These are phyloP conservation scores for Pagrus major DNA, from an alignment of 2,113 vertebrate genomes.

Conservation along the genomic window DNA sequence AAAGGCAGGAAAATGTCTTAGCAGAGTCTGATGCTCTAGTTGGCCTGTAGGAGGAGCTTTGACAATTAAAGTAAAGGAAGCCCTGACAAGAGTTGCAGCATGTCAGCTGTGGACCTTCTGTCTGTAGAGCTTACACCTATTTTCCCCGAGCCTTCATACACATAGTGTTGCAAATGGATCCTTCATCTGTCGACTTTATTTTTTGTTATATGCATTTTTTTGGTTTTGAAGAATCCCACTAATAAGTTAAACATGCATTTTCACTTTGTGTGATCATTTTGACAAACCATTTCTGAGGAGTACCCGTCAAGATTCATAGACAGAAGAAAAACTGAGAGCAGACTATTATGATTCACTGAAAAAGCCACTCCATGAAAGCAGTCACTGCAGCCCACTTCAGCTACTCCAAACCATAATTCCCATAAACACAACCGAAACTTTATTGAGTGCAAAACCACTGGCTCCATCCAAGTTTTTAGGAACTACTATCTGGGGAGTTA, in stretches of 20 bases:
- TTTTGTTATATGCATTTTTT: neutral
- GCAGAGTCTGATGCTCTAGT: slow-evolving; percentile 39
- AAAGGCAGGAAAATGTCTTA: slow-evolving; percentile 11
- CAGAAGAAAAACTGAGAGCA: slow-evolving; percentile 22
- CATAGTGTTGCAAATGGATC: neutral
- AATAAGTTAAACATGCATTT: slow-evolving; percentile 38
- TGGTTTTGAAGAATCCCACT: slow-evolving; percentile 6
- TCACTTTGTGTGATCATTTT: slow-evolving; percentile 37
- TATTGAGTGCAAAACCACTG: slow-evolving; percentile 81
- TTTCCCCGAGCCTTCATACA: neutral
- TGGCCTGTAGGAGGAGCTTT: slow-evolving; percentile 81
- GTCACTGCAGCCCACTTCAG: slow-evolving; percentile 61
- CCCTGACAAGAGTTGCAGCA: slow-evolving; percentile 6
- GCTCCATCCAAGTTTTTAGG: slow-evolving; percentile 71
- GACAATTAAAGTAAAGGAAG: slow-evolving; percentile 59
- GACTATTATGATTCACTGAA: slow-evolving; percentile 53
- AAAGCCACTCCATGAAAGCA: slow-evolving; percentile 57
- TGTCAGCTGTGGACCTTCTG: neutral
- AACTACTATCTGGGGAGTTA: slow-evolving; percentile 62
- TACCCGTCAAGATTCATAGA: slow-evolving; percentile 32
- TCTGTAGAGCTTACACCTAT: neutral
- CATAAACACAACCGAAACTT: slow-evolving; percentile 77
- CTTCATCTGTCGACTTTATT: slow-evolving; percentile 3
- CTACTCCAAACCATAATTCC: slow-evolving; percentile 72
- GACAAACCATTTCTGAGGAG: slow-evolving; percentile 44